phyloP scores from a whole-genome alignment of 2,797 vertebrate species.

The Synaphobranchus kaupii region DNA sequence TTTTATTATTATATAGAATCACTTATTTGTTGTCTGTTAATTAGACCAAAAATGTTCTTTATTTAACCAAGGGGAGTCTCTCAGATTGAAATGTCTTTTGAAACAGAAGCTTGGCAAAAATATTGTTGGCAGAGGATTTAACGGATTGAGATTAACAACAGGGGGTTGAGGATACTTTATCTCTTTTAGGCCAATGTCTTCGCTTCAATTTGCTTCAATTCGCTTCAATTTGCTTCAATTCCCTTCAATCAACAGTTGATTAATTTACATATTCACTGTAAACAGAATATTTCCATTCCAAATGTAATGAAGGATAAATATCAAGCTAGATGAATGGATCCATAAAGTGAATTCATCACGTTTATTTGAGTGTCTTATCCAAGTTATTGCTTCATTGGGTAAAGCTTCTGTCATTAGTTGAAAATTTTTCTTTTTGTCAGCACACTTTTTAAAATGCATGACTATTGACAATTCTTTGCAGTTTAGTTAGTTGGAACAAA shows the following conservation, averaged over 20 bases:
- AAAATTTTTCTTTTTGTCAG: background rate
- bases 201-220: background rate
- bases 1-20: background rate
- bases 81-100: background rate
- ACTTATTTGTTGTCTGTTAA: background rate
- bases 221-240: background rate
- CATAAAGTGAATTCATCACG: too few species aligned
- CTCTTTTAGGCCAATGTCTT: too few species aligned
- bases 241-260: background rate
- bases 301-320: background rate
- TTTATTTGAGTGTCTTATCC: background rate
- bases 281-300: background rate
- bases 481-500: background rate
- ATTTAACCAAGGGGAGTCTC: too few species aligned
- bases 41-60: too few species aligned
- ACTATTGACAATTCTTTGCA: background rate
- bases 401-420: too few species aligned
- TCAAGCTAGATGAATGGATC: too few species aligned
- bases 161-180: too few species aligned
- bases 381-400: background rate
- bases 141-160: background rate
- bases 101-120: background rate
- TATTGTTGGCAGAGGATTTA: background rate
- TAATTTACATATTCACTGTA: background rate
- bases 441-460: background rate